A percentile compares a stretch with the other conserved stretches of the same genome.
phyloP scores from a whole-genome alignment of 2,113 vertebrate genomes.

The Bufo gargarizans region DNA sequence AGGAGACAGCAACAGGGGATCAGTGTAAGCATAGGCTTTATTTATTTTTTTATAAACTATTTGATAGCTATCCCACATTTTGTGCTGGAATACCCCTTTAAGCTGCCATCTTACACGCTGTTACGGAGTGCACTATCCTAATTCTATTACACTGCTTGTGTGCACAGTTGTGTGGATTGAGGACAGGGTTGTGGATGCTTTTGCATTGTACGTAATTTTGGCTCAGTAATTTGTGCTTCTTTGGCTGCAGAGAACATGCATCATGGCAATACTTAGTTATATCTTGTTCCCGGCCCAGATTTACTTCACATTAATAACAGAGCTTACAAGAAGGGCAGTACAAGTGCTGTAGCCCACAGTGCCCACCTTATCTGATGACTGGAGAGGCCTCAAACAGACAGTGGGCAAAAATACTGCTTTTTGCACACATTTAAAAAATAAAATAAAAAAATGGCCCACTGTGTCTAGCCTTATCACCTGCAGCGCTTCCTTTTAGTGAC shows the following conservation, averaged over 20 bases:
- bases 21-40: too few relatives aligned
- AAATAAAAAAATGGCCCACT: too few relatives aligned
- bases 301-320: background rate
- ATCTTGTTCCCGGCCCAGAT: background rate
- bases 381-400: background rate
- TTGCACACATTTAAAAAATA: background rate
- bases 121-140: background rate
- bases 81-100: too few relatives aligned
- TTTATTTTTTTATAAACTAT: too few relatives aligned
- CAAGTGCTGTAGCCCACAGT: background rate
- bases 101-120: background rate
- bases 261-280: background rate
- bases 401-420: background rate
- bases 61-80: too few relatives aligned
- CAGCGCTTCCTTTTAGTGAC: background rate
- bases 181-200: background rate
- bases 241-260: constrained; percentile 1
- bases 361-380: background rate
- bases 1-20: too few relatives aligned
- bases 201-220: background rate
- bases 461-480: background rate
- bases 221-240: constrained; percentile 4
- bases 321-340: background rate
- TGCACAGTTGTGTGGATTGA: background rate
- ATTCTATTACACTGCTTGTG: background rate